A percentile compares a stretch with the other conserved stretches of the same genome.
phyloP scores from a whole-genome alignment of 1,140 invertebrate genomes.

The Drosophila chauvacae region DNA sequence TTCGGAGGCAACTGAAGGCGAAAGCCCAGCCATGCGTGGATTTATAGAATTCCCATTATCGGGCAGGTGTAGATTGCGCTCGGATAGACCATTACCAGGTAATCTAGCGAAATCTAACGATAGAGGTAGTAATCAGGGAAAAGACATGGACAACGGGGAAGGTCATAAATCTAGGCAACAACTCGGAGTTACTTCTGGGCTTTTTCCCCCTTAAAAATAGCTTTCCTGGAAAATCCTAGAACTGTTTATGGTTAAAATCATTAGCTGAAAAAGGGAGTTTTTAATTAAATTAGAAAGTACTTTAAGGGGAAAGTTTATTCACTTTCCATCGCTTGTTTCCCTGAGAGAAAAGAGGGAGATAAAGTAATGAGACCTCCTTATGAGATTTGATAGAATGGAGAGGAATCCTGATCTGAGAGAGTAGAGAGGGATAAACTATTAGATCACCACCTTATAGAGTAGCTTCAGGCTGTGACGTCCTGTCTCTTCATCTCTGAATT shows the following conservation, averaged over 20 bases:
- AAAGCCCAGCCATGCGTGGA: background rate
- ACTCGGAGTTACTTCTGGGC: background rate
- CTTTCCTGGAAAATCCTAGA: background rate
- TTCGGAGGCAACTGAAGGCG: conserved; percentile 42
- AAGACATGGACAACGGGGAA: conserved; percentile 9
- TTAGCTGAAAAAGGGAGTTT: no score
- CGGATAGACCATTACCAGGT: conserved; percentile 26
- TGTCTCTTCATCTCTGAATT: no score
- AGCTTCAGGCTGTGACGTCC: no score
- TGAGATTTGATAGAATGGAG: no score
- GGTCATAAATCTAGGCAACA: conserved; percentile 30
- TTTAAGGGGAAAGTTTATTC: background rate
- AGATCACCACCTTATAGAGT: no score
- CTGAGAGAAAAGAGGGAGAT: no score
- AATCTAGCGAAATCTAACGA: conserved; percentile 32
- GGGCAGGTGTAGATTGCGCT: conserved; percentile 20
- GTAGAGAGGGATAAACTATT: no score
- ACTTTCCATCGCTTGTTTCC: no score
- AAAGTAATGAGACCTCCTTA: no score
- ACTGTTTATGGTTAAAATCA: no score
- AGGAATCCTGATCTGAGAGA: no score
- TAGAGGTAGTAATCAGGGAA: conserved; percentile 23
- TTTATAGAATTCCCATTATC: conserved; percentile 48
- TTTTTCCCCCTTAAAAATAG: background rate
- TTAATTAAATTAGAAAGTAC: no score